phyloP scores from a whole-genome alignment of 2,888 invertebrate species.

The Troglohyphantes excavatus region DNA sequence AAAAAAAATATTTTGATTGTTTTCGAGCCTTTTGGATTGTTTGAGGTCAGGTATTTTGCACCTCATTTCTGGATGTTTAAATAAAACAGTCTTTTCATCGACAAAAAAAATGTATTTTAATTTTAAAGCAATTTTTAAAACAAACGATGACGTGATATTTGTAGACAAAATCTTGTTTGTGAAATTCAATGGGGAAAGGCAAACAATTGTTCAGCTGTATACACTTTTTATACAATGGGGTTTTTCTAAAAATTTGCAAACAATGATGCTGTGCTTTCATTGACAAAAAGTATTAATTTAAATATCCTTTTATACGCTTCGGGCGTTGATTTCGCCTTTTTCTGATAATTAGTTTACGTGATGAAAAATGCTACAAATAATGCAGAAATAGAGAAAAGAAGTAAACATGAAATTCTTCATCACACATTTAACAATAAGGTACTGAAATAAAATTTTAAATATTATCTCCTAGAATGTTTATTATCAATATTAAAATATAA shows the following conservation, averaged over 20 bases:
- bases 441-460: neutral
- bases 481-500: neutral
- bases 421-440: neutral
- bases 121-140: conserved; percentile 20
- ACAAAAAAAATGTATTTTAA: conserved; percentile 16
- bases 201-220: conserved; percentile 22
- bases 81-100: conserved; percentile 4
- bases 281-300: neutral
- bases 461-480: neutral
- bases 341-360: conserved; percentile 17
- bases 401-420: neutral
- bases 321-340: conserved; percentile 13
- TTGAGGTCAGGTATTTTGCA: conserved; percentile 15
- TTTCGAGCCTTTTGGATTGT: conserved; percentile 15
- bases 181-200: neutral
- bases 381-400: neutral
- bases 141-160: neutral
- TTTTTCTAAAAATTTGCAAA: conserved; percentile 13
- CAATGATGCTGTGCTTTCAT: neutral
- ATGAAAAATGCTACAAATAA: neutral
- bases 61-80: neutral
- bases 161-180: conserved; percentile 38
- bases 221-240: neutral
- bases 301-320: neutral
- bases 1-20: conserved; percentile 24